Percentiles rank a stretch among this genome's conserved stretches.
phyloP scores from a whole-genome alignment of 1,140 invertebrate genomes.

The Euura lappo region DNA sequence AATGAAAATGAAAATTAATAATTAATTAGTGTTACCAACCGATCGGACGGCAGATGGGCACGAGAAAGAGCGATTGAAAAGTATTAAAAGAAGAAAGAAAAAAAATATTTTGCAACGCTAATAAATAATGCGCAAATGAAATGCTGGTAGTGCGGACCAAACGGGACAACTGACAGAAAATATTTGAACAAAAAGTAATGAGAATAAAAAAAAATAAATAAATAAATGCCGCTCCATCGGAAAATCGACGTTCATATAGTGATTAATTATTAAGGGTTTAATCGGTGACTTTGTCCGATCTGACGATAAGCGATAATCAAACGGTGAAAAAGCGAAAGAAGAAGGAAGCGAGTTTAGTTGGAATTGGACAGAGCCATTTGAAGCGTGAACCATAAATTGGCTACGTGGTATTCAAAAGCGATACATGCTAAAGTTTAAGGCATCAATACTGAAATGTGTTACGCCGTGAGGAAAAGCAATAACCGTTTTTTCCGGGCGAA shows the following conservation, averaged over 20 bases:
- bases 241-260: slow-evolving; percentile 40
- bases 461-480: not conserved
- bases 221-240: slow-evolving; percentile 38
- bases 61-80: slow-evolving; percentile 39
- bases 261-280: slow-evolving; percentile 38
- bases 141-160: slow-evolving; percentile 59
- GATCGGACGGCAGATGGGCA: slow-evolving; percentile 44
- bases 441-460: not conserved
- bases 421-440: slow-evolving; percentile 50
- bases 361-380: not conserved
- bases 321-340: not conserved
- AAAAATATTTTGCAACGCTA: slow-evolving; percentile 50
- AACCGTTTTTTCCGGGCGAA: not conserved
- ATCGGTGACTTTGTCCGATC: slow-evolving; percentile 10
- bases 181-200: slow-evolving; percentile 14
- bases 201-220: slow-evolving; percentile 16
- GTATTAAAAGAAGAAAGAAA: slow-evolving; percentile 27
- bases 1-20: not conserved
- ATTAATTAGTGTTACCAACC: slow-evolving; percentile 24
- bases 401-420: slow-evolving; percentile 56
- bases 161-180: slow-evolving; percentile 45
- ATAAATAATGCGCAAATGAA: slow-evolving; percentile 30
- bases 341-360: not conserved
- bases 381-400: slow-evolving; percentile 39
- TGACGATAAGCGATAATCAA: not conserved